phyloP scores from a whole-genome alignment of 2,113 vertebrate genomes.

The Budorcas taxicolor region DNA sequence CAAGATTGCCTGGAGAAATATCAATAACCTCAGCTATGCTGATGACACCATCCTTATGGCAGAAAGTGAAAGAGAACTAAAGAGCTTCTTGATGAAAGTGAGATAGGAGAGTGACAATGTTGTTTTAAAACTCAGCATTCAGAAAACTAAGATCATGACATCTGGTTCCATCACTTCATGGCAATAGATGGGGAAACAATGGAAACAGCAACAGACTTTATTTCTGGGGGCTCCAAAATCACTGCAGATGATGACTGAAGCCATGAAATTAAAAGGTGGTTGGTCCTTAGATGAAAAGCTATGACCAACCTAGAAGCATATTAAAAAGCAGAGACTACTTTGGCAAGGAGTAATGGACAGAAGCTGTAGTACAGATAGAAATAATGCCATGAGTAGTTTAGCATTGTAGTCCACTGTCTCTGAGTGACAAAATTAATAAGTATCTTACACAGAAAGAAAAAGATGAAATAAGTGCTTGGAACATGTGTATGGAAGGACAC shows the following conservation, averaged over 20 bases:
- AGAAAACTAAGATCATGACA: neutral
- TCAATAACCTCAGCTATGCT: neutral
- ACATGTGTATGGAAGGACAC: neutral
- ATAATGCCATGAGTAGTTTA: neutral
- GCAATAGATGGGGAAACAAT: neutral
- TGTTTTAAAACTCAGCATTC: neutral
- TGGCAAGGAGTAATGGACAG: no score
- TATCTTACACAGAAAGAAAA: slow-evolving; percentile 10
- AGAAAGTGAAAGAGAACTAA: neutral
- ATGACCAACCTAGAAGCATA: neutral
- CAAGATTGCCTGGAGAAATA: neutral
- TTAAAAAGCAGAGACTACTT: neutral
- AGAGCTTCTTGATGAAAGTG: neutral
- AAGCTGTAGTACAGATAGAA: neutral
- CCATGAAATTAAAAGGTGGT: neutral
- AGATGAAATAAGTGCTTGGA: neutral
- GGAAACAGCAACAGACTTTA: neutral
- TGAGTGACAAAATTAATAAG: slow-evolving; percentile 14
- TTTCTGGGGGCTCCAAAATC: neutral
- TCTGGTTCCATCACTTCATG: neutral
- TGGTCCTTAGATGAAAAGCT: neutral
- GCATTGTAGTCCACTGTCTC: neutral
- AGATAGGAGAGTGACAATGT: neutral
- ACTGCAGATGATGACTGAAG: neutral
- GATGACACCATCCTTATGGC: neutral